Evolutionary conservation across 2,888 invertebrate genomes (phyloP), one percentile per base, ranked within the genome.

Genomic region (Brenthis ino): DNA sequence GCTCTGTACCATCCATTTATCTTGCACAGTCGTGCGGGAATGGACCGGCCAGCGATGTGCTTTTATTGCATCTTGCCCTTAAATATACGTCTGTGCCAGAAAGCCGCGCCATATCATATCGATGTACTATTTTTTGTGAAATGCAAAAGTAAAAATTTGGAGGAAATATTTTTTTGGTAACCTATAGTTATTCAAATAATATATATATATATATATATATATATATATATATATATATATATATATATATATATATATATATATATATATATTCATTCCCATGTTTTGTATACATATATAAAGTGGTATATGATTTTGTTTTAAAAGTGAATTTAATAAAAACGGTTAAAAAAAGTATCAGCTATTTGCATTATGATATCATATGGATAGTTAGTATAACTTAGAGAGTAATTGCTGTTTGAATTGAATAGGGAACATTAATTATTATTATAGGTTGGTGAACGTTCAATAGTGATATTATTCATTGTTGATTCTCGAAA

Each of bases 21-120:
- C 91, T 91, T 88, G 86, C 85, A 91, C 86, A 85, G 91, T 92
- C 92, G 92, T 92, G 92, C 88, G 88, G 87, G 91, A 89, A 89
- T 89, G 89, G 86, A 84, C 84, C 85, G 87, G 86, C 83, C 85
- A 85, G 83, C 85, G 84, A 87, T 86, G 88, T 91, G 87, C 87
- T 92, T 90, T 91, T 93, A 91, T 93, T 91, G 91, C 88, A 86
- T 87, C 82, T 85, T 86, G 85, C 85, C 88, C 89, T 87, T 92
- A 91, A 91, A 91, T 91, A 92, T 92, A 91, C 90, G 87, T 85
- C 80, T 88, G 84, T 75, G 81, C 82, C 86, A 82, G 84, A 80
- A 82, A 82, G 83, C 83, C 84, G 84, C 14, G 84, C 82, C 24
- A 24, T n/a, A 60, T 60, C 48, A 84, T 82, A 84, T 83, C 85